Base-by-base conservation (phyloP, 2,888 invertebrate species). In the Brenthis hecate region DNA sequence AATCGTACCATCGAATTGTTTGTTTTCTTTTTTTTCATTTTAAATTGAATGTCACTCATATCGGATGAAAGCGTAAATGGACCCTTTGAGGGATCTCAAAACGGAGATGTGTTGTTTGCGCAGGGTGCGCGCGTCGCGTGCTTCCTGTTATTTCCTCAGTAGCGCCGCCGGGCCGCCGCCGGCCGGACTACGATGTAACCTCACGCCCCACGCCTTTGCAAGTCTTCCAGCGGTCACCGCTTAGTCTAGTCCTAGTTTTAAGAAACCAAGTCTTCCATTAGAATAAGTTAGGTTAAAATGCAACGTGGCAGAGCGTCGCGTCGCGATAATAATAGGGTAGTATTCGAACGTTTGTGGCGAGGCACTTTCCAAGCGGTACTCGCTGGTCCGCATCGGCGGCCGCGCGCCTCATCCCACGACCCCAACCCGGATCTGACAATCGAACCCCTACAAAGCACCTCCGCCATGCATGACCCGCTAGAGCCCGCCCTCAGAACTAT, bases 331-430 rank as follows among this genome's bases (percentile, higher is more conserved):
- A 94, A 95, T 77, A 92, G 95, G 71, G 91, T 95, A 51, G 94
- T 96, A 67, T 96, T 96, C 84, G 96, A 96, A 78, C 91, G 95
- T 23, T 89, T 96, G 64, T 96, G 96, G 96, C 94, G 95, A 56
- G 96, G 96, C 66, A 94, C 94, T 56, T 94, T 94, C 79, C 92
- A 92, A 78, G 89, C 92, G 66, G 93, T 93, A 72, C 78, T 92
- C 23, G 89, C 90, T 51, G 87, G 86, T 36, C 82, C 87, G 66
- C 86, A 84, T 72, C 84, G 85, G n/a, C 86, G 86, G 81, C 88
- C 86, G 85, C 83, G 87, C 71, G 90, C 91, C 54, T 84, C 86
- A 68, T 87, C 89, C 54, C 87, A 83, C 79, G 88, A 87, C 70
- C 86, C 87, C 69, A 81, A 77, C 72, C 76, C 81, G 36, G 85